phyloP scores from a whole-genome alignment of 2,113 vertebrate genomes.

The Paralichthys olivaceus region DNA sequence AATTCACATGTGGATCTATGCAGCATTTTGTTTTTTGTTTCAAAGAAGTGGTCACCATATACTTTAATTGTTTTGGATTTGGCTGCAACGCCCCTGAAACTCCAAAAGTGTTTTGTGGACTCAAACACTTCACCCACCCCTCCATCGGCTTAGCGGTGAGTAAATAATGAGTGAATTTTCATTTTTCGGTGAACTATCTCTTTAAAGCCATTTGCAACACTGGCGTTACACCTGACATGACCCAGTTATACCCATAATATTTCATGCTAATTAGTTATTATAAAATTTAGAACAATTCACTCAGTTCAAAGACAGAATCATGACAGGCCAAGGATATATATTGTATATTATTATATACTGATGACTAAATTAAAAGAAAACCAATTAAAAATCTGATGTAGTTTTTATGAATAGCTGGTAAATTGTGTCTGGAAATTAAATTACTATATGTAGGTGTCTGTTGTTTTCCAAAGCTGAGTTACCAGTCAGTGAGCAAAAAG shows the following conservation, averaged over 20 bases:
- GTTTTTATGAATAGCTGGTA: background rate
- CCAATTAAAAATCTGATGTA: background rate
- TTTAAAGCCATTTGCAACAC: background rate
- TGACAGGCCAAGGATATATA: background rate
- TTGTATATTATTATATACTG: too few species aligned
- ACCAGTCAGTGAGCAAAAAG: background rate
- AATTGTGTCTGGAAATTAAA: background rate
- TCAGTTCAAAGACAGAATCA: constrained; percentile 7
- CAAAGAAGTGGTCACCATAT: too few species aligned
- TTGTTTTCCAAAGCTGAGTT: background rate
- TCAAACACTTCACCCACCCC: too few species aligned
- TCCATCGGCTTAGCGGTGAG: too few species aligned
- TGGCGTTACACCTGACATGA: background rate
- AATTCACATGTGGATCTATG: too few species aligned
- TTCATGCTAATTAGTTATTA: background rate
- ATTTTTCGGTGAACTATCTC: too few species aligned
- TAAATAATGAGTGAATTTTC: too few species aligned
- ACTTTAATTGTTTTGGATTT: too few species aligned
- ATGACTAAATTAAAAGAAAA: too few species aligned
- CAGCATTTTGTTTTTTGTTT: too few species aligned
- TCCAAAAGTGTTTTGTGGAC: too few species aligned
- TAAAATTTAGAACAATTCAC: background rate
- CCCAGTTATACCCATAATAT: background rate
- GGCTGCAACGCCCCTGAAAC: too few species aligned
- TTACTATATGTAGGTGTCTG: background rate